Evolutionary conservation across 2,888 invertebrate species (phyloP).

Genomic region (Trimorus sp.): DNA sequence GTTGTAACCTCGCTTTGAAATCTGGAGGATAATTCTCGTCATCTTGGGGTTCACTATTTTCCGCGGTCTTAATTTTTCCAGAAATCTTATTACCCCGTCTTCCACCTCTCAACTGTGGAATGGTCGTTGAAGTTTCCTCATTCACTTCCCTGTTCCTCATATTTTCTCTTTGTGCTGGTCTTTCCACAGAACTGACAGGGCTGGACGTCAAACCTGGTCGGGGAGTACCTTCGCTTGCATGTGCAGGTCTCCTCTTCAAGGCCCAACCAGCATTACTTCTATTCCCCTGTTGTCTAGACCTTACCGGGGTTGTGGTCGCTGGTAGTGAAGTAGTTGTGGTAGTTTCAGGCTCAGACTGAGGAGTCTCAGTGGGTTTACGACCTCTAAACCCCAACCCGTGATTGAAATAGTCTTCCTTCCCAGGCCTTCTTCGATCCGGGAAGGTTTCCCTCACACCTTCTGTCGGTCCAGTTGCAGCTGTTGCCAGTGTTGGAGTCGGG

Average conservation of each 20-base stretch:
- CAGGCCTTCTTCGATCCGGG: conserved; percentile 56
- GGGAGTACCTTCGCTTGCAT: conserved; percentile 37
- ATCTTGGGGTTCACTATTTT: conserved; percentile 47
- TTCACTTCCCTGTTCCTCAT: conserved; percentile 65
- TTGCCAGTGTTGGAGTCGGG: conserved; percentile 30
- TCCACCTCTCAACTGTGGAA: conserved; percentile 11
- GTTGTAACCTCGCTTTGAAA: conserved; percentile 77
- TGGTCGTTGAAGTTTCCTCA: conserved; percentile 32
- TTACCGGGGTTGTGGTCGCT: conserved; percentile 9
- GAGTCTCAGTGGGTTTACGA: conserved; percentile 67
- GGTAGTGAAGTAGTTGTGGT: conserved; percentile 14
- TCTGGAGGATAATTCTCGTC: conserved; percentile 78
- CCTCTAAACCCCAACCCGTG: conserved; percentile 77
- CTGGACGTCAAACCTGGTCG: conserved; percentile 24
- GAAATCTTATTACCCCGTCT: conserved; percentile 73
- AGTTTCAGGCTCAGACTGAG: conserved; percentile 24
- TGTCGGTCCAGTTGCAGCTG: conserved; percentile 55
- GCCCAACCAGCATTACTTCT: conserved; percentile 77
- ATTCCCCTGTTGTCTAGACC: conserved; percentile 32
- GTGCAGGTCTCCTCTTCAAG: conserved; percentile 73
- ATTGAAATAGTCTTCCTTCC: conserved; percentile 77
- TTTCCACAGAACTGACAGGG: conserved; percentile 38
- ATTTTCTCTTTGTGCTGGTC: conserved; percentile 60
- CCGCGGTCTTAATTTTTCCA: conserved; percentile 57
- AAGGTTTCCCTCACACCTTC: conserved; percentile 55